phyloP scores from a whole-genome alignment of 2,888 invertebrate genomes.

The Pilophorus perplexus region DNA sequence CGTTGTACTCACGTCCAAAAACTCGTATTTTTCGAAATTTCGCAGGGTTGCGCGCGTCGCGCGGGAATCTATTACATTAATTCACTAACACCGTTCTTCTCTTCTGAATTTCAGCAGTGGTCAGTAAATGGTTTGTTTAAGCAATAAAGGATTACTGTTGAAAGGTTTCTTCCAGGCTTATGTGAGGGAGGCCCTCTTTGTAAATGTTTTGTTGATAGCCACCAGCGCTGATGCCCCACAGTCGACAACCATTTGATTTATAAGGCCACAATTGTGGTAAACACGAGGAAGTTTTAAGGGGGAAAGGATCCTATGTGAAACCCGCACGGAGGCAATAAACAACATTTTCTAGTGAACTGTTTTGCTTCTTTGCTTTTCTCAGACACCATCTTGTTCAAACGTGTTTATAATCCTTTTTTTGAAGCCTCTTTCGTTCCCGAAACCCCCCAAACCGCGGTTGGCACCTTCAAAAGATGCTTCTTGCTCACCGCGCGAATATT shows the following conservation, averaged over 20 bases:
- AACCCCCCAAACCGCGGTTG: too few species aligned
- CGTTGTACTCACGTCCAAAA: too few species aligned
- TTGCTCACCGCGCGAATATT: too few species aligned
- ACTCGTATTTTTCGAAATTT: too few species aligned
- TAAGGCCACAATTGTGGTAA: conserved; percentile 9
- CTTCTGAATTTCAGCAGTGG: too few species aligned
- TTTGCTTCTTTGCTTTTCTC: conserved; percentile 9
- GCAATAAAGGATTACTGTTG: background rate
- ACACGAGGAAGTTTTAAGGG: too few species aligned
- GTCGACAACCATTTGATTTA: conserved; percentile 16
- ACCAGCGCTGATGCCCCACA: background rate
- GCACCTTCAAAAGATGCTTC: too few species aligned
- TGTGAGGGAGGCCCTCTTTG: background rate
- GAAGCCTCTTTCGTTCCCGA: too few species aligned
- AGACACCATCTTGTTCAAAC: background rate
- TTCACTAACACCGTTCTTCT: too few species aligned
- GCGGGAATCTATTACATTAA: too few species aligned
- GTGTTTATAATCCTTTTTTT: background rate
- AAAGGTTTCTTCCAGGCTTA: background rate
- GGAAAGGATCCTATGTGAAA: too few species aligned
- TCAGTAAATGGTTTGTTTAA: background rate
- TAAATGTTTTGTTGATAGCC: conserved; percentile 13
- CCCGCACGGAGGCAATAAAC: conserved; percentile 4
- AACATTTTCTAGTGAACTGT: conserved; percentile 2
- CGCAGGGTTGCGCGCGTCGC: too few species aligned